Base-by-base conservation (phyloP, 1,140 invertebrate species). In the Brachionus calyciflorus region DNA sequence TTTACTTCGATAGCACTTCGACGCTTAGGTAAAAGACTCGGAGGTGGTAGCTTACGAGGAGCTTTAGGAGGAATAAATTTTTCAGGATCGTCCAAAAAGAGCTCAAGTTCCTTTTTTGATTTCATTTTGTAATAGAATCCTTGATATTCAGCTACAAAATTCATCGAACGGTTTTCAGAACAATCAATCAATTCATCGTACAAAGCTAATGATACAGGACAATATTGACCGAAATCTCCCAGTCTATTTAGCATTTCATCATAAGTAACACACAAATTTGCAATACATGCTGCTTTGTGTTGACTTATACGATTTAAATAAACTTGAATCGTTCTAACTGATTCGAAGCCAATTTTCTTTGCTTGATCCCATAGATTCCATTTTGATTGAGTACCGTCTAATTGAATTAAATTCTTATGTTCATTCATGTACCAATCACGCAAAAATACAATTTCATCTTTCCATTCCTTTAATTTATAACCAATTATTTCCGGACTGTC, bases 61-160 rank as follows among this genome's bases (percentile, higher is more conserved):
- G 84, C 83, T 5, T 82, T 53, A 7, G 83, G 83, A 0, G 83
- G 83, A 3, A 85, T 82, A 79, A 79, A 85, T 40, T 81, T 81
- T 77, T 85, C 82, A n/a, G 84, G 83, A 57, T 82, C 79, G 0
- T 70, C 78, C 30, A 85, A 79, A 79, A 86, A 86, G 68, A 78
- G 69, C 5, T 81, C 78, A 46, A 85, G 76, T 55, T 84, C 83
- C 75, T 82, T 78, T 48, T 46, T 9, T 10, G 19, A 21, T 7
- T 37, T 37, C 37, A 78, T 44, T 28, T 60, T 46, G 28, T 55
- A 77, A 30, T 21, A 77, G 44, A 77, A 77, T 82, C 84, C 84
- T 84, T 82, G 81, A 75, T 80, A 86, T 70, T 86, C 85, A 14
- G 81, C 85, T 79, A 83, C 83, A 81, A 78, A 82, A 30, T 83